These are phyloP conservation scores for Acanthopagrus latus DNA, from an alignment of 2,797 vertebrate species.

Conservation along the genomic window DNA sequence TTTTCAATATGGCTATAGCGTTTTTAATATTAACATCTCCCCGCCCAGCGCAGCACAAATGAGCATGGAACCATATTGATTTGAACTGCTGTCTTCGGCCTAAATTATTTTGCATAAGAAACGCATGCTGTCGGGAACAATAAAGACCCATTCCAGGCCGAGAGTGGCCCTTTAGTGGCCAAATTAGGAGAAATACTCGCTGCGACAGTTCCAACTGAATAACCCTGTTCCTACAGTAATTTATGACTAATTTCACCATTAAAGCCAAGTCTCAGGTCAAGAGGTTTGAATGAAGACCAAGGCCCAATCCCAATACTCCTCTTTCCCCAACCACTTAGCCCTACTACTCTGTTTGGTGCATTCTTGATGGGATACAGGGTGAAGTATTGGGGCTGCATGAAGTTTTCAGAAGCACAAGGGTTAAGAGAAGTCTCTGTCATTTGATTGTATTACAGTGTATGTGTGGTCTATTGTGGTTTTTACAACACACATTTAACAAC, in stretches of 20 bases:
- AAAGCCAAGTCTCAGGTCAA: not conserved
- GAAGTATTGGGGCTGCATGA: too few species aligned
- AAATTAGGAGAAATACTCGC: constrained; percentile 28
- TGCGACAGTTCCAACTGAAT: not conserved
- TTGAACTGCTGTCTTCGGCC: not conserved
- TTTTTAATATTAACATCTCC: not conserved
- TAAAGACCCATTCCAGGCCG: not conserved
- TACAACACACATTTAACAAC: too few species aligned
- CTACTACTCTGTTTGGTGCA: too few species aligned
- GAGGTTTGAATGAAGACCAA: constrained; percentile 21
- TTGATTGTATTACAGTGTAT: too few species aligned
- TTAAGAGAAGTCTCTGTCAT: too few species aligned
- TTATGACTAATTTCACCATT: constrained; percentile 9
- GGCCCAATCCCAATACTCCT: too few species aligned
- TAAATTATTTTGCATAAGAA: not conserved
- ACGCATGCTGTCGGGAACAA: constrained; percentile 3
- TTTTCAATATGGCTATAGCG: constrained; percentile 24
- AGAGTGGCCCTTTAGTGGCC: not conserved
- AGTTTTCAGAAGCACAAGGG: too few species aligned
- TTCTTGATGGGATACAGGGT: too few species aligned
- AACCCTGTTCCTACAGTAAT: constrained; percentile 14
- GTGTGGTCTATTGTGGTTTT: too few species aligned
- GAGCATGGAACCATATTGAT: not conserved
- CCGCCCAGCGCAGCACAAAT: not conserved
- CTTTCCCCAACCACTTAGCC: too few species aligned